Percentiles rank a stretch among this genome's conserved stretches.
Conservation (phyloP, 2,888 invertebrate genomes). For the Limnephilus lunatus region DNA sequence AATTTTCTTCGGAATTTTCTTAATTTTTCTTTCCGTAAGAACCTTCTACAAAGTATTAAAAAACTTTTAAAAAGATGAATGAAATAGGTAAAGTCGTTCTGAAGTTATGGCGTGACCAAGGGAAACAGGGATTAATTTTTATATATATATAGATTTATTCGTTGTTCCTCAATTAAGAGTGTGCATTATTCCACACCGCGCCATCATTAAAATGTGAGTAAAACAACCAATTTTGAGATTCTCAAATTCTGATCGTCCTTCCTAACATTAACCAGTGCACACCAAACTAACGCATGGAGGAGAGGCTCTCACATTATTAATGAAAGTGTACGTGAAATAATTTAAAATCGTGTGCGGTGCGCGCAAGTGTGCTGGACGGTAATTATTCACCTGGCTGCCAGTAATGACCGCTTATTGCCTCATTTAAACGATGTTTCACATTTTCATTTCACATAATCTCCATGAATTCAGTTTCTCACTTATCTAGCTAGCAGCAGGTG, state of each 20-base stretch:
- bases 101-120: too few relatives aligned
- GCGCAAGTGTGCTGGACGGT: slow-evolving; percentile 18
- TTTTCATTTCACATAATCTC: not conserved
- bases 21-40: too few relatives aligned
- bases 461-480: not conserved
- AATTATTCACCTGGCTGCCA: slow-evolving; percentile 22
- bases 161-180: too few relatives aligned
- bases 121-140: too few relatives aligned
- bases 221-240: not conserved
- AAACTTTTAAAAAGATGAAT: too few relatives aligned
- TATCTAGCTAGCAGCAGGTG: not conserved
- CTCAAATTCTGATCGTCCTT: not conserved
- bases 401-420: slow-evolving; percentile 47
- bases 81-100: too few relatives aligned
- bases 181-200: too few relatives aligned
- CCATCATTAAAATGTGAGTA: too few relatives aligned
- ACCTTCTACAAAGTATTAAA: too few relatives aligned
- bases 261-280: not conserved
- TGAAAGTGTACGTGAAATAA: slow-evolving; percentile 44
- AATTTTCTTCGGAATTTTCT: too few relatives aligned
- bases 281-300: not conserved
- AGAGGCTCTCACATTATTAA: slow-evolving; percentile 17
- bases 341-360: not conserved
- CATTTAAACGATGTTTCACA: slow-evolving; percentile 37
- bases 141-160: too few relatives aligned